phyloP scores from a whole-genome alignment of 2,797 vertebrate species.

The Rhodeus uyekii region DNA sequence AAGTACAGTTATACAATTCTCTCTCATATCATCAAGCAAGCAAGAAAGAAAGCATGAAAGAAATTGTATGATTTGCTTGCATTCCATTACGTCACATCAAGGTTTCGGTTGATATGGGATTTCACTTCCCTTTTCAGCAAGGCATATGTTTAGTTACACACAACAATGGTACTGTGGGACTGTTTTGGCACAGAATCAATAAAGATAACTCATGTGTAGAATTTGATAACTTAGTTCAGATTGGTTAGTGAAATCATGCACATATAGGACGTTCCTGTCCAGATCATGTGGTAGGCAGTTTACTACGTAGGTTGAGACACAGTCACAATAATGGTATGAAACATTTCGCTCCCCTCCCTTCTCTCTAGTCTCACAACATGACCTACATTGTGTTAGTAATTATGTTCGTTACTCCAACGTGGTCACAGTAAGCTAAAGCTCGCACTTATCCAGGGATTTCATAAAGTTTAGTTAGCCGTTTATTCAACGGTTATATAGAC shows the following conservation, averaged over 20 bases:
- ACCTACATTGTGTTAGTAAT: slow-evolving; percentile 75
- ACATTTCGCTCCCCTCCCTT: background rate
- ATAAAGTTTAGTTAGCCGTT: background rate
- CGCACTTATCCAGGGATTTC: background rate
- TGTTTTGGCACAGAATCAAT: background rate
- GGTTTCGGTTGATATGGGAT: background rate
- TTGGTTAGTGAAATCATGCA: background rate
- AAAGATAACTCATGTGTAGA: background rate
- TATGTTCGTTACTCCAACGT: slow-evolving; percentile 56
- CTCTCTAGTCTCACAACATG: slow-evolving; percentile 65
- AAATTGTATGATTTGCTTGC: background rate
- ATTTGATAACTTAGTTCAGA: background rate
- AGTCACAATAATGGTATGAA: background rate
- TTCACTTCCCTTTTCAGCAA: slow-evolving; percentile 27
- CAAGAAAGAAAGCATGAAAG: background rate
- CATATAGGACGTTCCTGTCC: background rate
- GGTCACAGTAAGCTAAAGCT: slow-evolving; percentile 51
- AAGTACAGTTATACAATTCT: slow-evolving; percentile 17
- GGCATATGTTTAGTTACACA: background rate
- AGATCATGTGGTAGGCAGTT: background rate
- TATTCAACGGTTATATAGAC: background rate
- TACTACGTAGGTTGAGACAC: background rate
- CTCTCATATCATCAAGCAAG: background rate
- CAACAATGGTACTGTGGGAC: background rate
- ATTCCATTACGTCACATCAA: background rate